phyloP scores from a whole-genome alignment of 2,113 vertebrate species.

The Toxotes jaculatrix region DNA sequence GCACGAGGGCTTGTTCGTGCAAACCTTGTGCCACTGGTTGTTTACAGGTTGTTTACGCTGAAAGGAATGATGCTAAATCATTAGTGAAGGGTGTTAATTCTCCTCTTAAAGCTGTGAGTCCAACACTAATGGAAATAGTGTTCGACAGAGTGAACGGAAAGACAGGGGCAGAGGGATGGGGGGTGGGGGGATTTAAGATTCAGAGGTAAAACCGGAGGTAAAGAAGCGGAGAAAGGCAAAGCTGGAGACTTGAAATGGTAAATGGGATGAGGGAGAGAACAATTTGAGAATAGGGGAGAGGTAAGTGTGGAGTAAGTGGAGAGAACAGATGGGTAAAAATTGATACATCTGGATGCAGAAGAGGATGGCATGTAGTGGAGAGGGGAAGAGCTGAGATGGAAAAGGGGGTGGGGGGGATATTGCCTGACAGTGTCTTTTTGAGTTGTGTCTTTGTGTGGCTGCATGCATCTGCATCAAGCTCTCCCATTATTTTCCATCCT shows the following conservation, averaged over 20 bases:
- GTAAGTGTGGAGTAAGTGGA: constrained; percentile 35
- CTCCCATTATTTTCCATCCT: constrained; percentile 24
- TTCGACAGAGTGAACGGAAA: constrained; percentile 10
- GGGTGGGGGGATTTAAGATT: constrained; percentile 12
- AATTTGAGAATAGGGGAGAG: constrained; percentile 14
- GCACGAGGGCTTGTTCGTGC: constrained; percentile 12
- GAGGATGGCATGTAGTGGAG: constrained; percentile 10
- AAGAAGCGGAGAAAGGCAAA: constrained; percentile 1
- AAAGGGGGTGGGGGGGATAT: not conserved
- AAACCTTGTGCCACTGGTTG: constrained; percentile 2
- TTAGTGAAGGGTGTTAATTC: constrained; percentile 57
- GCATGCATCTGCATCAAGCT: constrained; percentile 36
- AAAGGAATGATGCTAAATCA: constrained; percentile 45
- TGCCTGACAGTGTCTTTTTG: constrained; percentile 3
- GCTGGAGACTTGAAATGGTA: constrained; percentile 40
- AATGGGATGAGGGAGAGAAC: constrained; percentile 31
- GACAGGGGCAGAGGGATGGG: not conserved
- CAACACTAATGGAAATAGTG: constrained; percentile 40
- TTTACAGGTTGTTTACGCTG: constrained; percentile 36
- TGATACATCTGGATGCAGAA: constrained; percentile 55
- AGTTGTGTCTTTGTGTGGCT: constrained; percentile 2
- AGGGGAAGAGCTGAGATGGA: not conserved
- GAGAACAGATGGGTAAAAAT: constrained; percentile 38
- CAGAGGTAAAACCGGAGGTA: constrained; percentile 26
- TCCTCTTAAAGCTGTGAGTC: constrained; percentile 53